Evolutionary conservation across 2,888 invertebrate genomes (phyloP), one percentile per base, ranked within the genome.

Genomic region (Cinara cedri): DNA sequence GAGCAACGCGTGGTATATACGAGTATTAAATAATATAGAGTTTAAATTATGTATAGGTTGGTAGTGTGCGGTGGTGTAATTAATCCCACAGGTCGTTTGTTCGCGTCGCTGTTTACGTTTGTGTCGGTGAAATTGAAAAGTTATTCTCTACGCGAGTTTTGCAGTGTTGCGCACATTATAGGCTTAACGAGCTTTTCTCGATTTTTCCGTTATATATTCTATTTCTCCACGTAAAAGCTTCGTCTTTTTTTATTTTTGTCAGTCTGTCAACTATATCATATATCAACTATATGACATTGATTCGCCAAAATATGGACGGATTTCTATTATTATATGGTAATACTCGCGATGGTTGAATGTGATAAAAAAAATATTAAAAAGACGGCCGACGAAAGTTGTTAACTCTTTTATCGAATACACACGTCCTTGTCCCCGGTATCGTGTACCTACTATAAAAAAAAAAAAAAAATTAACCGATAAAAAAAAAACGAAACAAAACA

Each of bases 1-100:
- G 34, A 6, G 34, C 34, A 6, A 34, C 34, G 34, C 34, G 34
- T n/a, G n/a, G n/a, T n/a, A n/a, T n/a, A n/a, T n/a, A n/a, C n/a
- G n/a, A n/a, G n/a, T n/a, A n/a, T n/a, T n/a, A n/a, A n/a, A n/a
- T n/a, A n/a, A n/a, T n/a, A n/a, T n/a, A n/a, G n/a, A n/a, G n/a
- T n/a, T n/a, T n/a, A n/a, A n/a, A n/a, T n/a, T n/a, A n/a, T n/a
- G n/a, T n/a, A n/a, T n/a, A n/a, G n/a, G n/a, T n/a, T n/a, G n/a
- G n/a, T n/a, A 34, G 34, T 34, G 34, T 34, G 34, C 34, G 34
- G 34, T 34, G 34, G 34, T 34, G 34, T 72, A 72, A 72, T 72
- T 57, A 72, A 44, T 57, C 55, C 71, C 71, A 72, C 71, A 57
- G 71, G 55, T 57, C 71, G 71, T 72, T 70, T 70, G 54, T 70